Evolutionary conservation across 2,888 invertebrate species (phyloP).

Genomic region (Drosophila atroscutellata): DNA sequence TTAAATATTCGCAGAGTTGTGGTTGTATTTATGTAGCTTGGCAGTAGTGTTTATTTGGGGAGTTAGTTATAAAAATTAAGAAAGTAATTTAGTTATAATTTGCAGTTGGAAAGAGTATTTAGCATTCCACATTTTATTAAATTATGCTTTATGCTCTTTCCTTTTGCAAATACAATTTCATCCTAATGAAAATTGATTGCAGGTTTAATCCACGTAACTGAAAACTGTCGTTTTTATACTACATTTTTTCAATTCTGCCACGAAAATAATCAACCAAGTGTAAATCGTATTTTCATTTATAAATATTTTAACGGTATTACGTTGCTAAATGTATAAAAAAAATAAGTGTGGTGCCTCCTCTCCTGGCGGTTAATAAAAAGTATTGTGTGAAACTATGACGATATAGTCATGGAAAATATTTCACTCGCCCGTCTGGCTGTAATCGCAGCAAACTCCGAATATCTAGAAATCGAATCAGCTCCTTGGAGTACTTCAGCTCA

Average conservation of each 20-base stretch:
- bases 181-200: constrained; percentile 6
- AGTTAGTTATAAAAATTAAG: background rate
- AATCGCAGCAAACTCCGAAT: background rate
- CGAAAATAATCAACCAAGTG: constrained; percentile 18
- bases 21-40: background rate
- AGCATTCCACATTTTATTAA: background rate
- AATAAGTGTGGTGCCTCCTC: background rate
- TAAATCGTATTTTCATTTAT: constrained; percentile 28
- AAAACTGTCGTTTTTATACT: background rate
- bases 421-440: constrained; percentile 17
- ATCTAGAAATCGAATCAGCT: background rate
- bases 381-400: background rate
- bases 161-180: constrained; percentile 9
- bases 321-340: constrained; percentile 10
- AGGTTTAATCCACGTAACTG: background rate
- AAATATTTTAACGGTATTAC: constrained; percentile 29
- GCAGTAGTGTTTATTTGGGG: background rate
- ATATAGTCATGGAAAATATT: constrained; percentile 25
- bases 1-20: background rate
- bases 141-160: background rate
- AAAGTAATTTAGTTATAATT: background rate
- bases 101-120: background rate
- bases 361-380: constrained; percentile 24
- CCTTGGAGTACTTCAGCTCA: constrained; percentile 12
- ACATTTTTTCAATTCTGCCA: constrained; percentile 3